Percentiles rank a stretch among this genome's conserved stretches.
Evolutionary conservation across 2,113 vertebrate genomes (phyloP).

Genomic region (Synchiropus splendidus): DNA sequence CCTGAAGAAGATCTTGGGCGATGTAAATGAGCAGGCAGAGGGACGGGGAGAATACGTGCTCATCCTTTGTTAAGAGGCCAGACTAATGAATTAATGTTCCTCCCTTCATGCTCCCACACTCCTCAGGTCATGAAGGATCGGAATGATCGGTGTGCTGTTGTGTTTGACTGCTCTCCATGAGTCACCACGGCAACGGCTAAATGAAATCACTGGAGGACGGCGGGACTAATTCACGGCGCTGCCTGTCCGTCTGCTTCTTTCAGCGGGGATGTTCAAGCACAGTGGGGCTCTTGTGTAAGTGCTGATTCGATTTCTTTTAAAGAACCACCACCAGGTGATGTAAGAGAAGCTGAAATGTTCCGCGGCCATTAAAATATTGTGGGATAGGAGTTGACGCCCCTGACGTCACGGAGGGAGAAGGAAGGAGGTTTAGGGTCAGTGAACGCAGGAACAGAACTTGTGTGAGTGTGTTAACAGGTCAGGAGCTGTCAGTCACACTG

Average conservation of each 20-base stretch:
- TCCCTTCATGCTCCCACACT: slow-evolving; percentile 38
- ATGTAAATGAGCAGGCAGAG: too few relatives aligned
- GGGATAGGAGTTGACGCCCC: too few relatives aligned
- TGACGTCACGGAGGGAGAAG: too few relatives aligned
- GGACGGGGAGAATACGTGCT: too few relatives aligned
- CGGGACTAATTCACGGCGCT: slow-evolving; percentile 53
- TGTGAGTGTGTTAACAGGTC: slow-evolving; percentile 9
- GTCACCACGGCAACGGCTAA: slow-evolving; percentile 65
- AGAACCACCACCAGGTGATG: slow-evolving; percentile 13
- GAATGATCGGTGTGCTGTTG: slow-evolving; percentile 49
- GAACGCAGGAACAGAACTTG: too few relatives aligned
- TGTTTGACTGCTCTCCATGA: slow-evolving; percentile 46
- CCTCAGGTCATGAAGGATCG: slow-evolving; percentile 50
- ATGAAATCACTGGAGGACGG: slow-evolving; percentile 54
- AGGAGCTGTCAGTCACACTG: slow-evolving; percentile 24
- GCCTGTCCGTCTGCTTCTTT: slow-evolving; percentile 30
- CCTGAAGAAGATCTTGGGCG: too few relatives aligned
- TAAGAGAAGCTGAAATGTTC: too few relatives aligned
- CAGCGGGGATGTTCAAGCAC: slow-evolving; percentile 27
- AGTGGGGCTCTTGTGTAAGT: slow-evolving; percentile 32
- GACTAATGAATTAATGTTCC: too few relatives aligned
- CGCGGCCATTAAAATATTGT: too few relatives aligned
- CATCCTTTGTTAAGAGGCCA: too few relatives aligned
- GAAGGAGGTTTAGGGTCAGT: background rate
- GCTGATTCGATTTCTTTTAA: slow-evolving; percentile 38